Percentiles rank a stretch among this genome's conserved stretches.
phyloP scores from a whole-genome alignment of 2,113 vertebrate genomes.

The Lota lota region DNA sequence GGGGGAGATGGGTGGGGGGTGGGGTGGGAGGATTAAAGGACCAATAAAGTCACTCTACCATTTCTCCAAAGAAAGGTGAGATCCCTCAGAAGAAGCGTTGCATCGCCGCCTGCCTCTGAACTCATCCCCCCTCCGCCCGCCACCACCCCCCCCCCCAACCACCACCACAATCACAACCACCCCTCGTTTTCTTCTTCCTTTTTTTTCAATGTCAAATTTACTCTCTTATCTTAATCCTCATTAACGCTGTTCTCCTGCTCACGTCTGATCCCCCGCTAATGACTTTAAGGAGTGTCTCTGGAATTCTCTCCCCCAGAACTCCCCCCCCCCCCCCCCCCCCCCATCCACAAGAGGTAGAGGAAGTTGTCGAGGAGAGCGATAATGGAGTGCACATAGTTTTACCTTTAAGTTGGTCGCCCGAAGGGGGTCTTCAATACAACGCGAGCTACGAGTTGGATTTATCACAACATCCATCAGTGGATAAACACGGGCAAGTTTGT shows the following conservation, averaged over 20 bases:
- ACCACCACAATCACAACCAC: too few relatives aligned
- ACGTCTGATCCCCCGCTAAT: slow-evolving; percentile 45
- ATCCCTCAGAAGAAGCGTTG: slow-evolving; percentile 33
- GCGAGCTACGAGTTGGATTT: too few relatives aligned
- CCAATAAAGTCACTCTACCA: slow-evolving; percentile 48
- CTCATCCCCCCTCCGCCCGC: slow-evolving; percentile 2
- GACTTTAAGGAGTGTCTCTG: slow-evolving; percentile 32
- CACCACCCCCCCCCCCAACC: background rate
- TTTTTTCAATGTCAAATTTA: slow-evolving; percentile 41
- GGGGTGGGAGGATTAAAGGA: slow-evolving; percentile 49
- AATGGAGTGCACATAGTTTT: too few relatives aligned
- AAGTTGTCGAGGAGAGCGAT: slow-evolving; percentile 31
- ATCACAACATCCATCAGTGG: too few relatives aligned
- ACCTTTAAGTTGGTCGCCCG: too few relatives aligned
- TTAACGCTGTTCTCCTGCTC: slow-evolving; percentile 32
- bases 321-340: too few relatives aligned
- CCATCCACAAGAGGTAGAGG: too few relatives aligned
- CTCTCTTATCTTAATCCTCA: slow-evolving; percentile 53
- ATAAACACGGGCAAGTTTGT: too few relatives aligned
- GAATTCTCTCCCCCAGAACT: too few relatives aligned
- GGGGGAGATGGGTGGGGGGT: too few relatives aligned
- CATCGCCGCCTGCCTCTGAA: slow-evolving; percentile 12
- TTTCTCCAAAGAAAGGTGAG: slow-evolving; percentile 34
- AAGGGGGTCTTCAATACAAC: too few relatives aligned
- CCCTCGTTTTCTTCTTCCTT: background rate